Percentiles rank a stretch among this genome's conserved stretches.
Evolutionary conservation across 2,113 vertebrate species (phyloP).

Genomic region (Gallinago paraguaiae): DNA sequence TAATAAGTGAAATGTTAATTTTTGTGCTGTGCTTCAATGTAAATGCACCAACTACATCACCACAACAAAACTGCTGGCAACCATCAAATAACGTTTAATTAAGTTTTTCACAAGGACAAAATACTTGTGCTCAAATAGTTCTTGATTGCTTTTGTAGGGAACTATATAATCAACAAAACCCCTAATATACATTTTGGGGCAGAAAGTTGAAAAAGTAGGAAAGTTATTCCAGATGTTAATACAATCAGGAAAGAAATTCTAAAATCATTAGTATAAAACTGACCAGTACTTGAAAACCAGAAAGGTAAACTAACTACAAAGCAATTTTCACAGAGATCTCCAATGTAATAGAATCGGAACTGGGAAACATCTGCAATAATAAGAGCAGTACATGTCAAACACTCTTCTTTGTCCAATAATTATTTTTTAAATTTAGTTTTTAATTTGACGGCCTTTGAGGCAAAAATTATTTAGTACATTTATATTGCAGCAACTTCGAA

Average conservation of each 20-base stretch:
- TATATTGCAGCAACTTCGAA: neutral
- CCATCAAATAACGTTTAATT: neutral
- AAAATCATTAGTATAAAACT: neutral
- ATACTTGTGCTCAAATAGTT: neutral
- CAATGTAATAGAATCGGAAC: neutral
- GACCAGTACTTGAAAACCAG: neutral
- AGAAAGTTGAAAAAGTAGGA: neutral
- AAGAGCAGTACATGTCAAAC: neutral
- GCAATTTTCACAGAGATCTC: neutral
- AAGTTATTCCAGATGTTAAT: neutral
- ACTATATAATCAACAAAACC: neutral
- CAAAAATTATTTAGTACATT: neutral
- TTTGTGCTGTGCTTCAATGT: neutral
- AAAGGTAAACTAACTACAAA: neutral
- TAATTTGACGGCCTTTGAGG: neutral
- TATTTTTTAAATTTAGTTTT: neutral
- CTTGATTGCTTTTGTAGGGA: neutral
- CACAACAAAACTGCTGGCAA: neutral
- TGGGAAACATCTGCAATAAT: neutral
- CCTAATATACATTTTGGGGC: neutral
- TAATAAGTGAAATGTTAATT: neutral
- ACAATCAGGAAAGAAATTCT: neutral
- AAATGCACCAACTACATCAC: neutral
- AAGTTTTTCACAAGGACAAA: neutral
- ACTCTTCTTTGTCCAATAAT: neutral